Percentiles rank a stretch among this genome's conserved stretches.
Conservation (phyloP, 2,888 invertebrate genomes). For the Drosophila borealis region DNA sequence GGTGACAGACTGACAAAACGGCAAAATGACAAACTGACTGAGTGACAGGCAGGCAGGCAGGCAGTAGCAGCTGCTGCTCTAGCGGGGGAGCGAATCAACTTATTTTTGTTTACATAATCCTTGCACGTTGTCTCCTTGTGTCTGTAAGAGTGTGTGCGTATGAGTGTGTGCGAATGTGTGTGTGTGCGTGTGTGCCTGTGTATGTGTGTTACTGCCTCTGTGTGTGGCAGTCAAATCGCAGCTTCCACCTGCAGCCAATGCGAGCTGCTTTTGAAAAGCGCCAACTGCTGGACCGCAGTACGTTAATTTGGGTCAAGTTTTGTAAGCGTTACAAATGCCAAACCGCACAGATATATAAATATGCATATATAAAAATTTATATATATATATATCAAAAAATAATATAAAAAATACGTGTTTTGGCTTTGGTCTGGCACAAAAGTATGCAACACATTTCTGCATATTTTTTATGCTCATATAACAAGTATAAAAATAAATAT, state of each 20-base stretch:
- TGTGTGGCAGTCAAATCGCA: slow-evolving; percentile 43
- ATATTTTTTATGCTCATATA: neutral
- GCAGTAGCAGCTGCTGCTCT: slow-evolving; percentile 26
- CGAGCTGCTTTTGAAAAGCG: slow-evolving; percentile 47
- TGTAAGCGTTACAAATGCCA: slow-evolving; percentile 58
- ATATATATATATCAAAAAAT: neutral
- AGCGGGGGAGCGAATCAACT: slow-evolving; percentile 58
- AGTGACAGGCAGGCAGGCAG: slow-evolving; percentile 9
- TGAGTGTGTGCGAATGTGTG: slow-evolving; percentile 9
- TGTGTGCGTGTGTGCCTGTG: slow-evolving; percentile 7
- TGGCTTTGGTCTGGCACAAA: slow-evolving; percentile 45
- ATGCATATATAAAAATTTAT: neutral
- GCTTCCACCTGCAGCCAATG: slow-evolving; percentile 57
- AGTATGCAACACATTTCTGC: slow-evolving; percentile 56
- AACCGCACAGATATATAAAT: slow-evolving; percentile 1
- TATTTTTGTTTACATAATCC: slow-evolving; percentile 80
- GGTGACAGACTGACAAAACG: slow-evolving; percentile 39
- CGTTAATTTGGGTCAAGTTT: slow-evolving; percentile 77
- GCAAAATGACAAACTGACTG: slow-evolving; percentile 28
- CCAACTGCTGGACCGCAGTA: slow-evolving; percentile 75
- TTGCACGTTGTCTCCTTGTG: slow-evolving; percentile 67
- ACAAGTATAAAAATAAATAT: slow-evolving; percentile 34
- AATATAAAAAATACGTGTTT: slow-evolving; percentile 18
- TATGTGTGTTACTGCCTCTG: slow-evolving; percentile 6
- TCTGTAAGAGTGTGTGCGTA: slow-evolving; percentile 6